Evolutionary conservation across 2,113 vertebrate species (phyloP).

Genomic region (Willisornis vidua): DNA sequence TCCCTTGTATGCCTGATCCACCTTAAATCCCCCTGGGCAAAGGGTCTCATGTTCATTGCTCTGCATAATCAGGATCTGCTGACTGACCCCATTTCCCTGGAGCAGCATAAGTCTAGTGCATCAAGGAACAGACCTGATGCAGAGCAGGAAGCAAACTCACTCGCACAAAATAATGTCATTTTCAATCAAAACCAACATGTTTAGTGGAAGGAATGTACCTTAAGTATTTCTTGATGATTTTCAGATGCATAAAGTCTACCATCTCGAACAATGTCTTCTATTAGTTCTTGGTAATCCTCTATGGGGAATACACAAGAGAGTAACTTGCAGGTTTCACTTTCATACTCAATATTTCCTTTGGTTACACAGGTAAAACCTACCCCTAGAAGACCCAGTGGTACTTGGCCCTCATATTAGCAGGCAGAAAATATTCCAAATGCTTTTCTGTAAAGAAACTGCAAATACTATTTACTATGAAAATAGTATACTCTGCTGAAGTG

Average conservation of each 20-base stretch:
- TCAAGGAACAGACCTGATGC: not conserved
- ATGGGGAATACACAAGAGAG: constrained; percentile 56
- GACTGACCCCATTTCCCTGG: not conserved
- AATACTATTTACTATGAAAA: not conserved
- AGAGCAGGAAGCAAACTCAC: not conserved
- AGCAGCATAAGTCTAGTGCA: not conserved
- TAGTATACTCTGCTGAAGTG: not conserved
- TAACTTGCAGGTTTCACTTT: not conserved
- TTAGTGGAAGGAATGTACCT: constrained; percentile 73
- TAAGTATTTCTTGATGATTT: constrained; percentile 98
- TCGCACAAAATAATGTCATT: not conserved
- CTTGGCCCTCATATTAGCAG: not conserved
- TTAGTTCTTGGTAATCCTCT: constrained; percentile 98
- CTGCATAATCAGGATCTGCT: not conserved
- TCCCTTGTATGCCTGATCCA: not conserved
- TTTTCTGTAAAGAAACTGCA: not conserved
- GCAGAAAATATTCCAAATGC: not conserved
- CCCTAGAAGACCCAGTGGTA: not conserved
- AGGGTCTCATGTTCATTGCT: not conserved
- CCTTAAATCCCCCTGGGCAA: not conserved
- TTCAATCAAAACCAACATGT: not conserved
- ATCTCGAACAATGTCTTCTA: constrained; percentile 97
- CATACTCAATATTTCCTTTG: not conserved
- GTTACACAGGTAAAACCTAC: not conserved
- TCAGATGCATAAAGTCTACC: constrained; percentile 96